Percentiles rank a stretch among this genome's conserved stretches.
Conservation (phyloP, 2,797 vertebrate species). For the Syngnathus acus region DNA sequence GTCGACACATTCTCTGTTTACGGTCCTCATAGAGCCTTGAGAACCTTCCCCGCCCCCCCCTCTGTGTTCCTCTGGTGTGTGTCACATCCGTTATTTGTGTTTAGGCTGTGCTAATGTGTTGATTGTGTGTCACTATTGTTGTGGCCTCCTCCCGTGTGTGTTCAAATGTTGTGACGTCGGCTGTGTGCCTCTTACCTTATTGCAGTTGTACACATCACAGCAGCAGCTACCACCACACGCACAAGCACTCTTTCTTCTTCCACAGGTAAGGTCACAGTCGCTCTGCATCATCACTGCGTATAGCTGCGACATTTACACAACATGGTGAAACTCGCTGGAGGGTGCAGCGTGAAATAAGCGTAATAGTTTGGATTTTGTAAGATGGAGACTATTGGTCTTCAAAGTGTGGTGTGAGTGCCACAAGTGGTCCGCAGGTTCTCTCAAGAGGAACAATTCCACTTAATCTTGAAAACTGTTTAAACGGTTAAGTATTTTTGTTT, state of each 20-base stretch:
- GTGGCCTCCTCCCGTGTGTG: slow-evolving; percentile 19
- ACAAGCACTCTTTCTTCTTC: slow-evolving; percentile 13
- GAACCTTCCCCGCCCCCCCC: background rate
- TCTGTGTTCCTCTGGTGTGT: background rate
- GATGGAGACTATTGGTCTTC: too few species aligned
- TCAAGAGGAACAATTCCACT: background rate
- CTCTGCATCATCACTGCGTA: background rate
- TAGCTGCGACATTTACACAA: background rate
- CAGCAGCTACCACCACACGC: slow-evolving; percentile 18
- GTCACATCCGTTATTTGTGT: background rate
- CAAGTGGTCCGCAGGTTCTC: too few species aligned
- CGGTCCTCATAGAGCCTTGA: background rate
- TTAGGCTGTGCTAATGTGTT: slow-evolving; percentile 7
- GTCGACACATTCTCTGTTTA: slow-evolving; percentile 1
- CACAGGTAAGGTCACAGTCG: slow-evolving; percentile 51
- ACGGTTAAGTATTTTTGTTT: background rate
- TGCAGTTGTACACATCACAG: slow-evolving; percentile 47
- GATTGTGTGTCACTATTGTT: slow-evolving; percentile 19
- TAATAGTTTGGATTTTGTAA: too few species aligned
- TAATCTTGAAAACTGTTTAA: background rate
- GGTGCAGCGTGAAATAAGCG: too few species aligned
- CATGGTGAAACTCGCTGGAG: background rate
- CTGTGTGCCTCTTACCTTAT: slow-evolving; percentile 47
- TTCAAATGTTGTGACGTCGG: slow-evolving; percentile 17
- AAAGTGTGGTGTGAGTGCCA: too few species aligned